Base-by-base conservation (phyloP, 1,140 invertebrate species). In the Pentalonia nigronervosa region DNA sequence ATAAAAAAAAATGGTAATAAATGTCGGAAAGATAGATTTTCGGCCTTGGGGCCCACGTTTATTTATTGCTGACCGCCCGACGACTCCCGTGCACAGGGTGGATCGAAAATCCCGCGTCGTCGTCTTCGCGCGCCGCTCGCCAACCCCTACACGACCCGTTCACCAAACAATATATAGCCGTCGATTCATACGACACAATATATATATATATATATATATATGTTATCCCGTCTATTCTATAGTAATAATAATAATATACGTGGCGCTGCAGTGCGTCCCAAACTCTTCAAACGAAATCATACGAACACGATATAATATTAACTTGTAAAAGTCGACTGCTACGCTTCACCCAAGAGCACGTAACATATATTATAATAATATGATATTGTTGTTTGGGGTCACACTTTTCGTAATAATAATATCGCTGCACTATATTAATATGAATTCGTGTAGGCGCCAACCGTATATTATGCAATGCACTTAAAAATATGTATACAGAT, bases 1-100 rank as follows among this genome's bases (percentile, higher is more conserved):
- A 90, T 90, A 90, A 90, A 90, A 67, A 90, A 67, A 90, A 90
- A 90, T 90, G 89, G 89, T 90, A 90, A 90, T 90, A 90, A 90
- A 90, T 45, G 89, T 90, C 89, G 34, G 25, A 67, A 25, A 67
- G 56, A 90, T 90, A 48, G 89, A 90, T 90, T 90, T 90, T 90
- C 89, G 89, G 89, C 89, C 89, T 90, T 90, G 89, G 89, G 89
- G 53, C 25, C 20, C 53, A 41, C 36, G 53, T 90, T 90, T 90
- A 90, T 90, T 90, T 90, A 90, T 90, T 90, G 56, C 89, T 30
- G 89, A 89, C 89, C 89, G 50, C 9, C 89, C 89, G 53, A 90
- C 89, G n/a, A 90, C 53, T 41, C 48, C 53, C 36, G 36, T 60
- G 50, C 56, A 90, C 53, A 90, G 53, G 88, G 88, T 90, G 88